Evolutionary conservation across 2,797 vertebrate species (phyloP), one percentile per base, ranked within the genome.

Genomic region (Pelodytes ibericus): DNA sequence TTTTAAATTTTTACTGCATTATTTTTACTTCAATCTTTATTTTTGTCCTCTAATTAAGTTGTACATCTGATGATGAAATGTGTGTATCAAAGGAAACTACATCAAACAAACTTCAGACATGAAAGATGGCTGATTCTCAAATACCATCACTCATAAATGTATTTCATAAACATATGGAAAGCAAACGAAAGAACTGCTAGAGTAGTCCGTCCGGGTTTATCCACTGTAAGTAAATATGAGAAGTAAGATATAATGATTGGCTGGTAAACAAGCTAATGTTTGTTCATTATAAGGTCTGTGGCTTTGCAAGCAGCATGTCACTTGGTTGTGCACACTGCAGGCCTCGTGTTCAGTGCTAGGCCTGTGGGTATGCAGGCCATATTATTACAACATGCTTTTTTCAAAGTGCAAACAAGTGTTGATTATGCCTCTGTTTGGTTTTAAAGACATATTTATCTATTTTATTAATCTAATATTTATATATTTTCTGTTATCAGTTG

Each of bases 61-160:
- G n/a, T n/a, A n/a, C n/a, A 3, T 44, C 15, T 3, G 41, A 13
- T 44, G 18, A 44, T 66, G 24, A 26, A 41, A 26, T 3, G 18
- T 47, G 63, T 25, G 39, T 18, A 47, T 47, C 4, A 18, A 66
- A 66, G 20, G 25, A 5, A 66, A 49, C 20, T 47, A 29, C 25
- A 33, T 36, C 30, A 62, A 62, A 62, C 60, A 62, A n/a, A n/a
- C n/a, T n/a, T n/a, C 20, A 62, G 11, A 11, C 60, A 36, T 62
- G 11, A 47, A 44, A 66, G 22, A 64, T 64, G 62, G 36, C n/a
- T 44, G 24, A 20, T 44, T 64, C 62, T 41, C 20, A 44, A 16
- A 44, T 18, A 64, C 25, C 3, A 47, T 47, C 25, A 49, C 63
- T 30, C 26, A 66, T 36, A 66, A 47, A n/a, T n/a, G 25, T 18